phyloP scores from a whole-genome alignment of 2,797 vertebrate genomes.

The Saxicola maurus region DNA sequence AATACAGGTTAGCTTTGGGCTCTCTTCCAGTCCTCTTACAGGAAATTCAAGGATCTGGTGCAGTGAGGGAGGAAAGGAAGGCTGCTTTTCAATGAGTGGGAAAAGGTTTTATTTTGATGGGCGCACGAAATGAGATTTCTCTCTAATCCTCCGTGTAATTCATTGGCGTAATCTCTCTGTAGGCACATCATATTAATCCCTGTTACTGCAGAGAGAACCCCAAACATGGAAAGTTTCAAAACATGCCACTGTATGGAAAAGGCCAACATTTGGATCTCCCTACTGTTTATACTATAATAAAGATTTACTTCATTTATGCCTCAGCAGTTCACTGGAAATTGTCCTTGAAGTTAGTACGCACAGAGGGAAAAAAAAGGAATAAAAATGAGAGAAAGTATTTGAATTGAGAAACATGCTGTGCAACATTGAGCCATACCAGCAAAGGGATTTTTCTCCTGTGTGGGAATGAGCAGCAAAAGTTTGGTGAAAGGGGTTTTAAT shows the following conservation, averaged over 20 bases:
- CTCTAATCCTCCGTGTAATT: constrained; percentile 48
- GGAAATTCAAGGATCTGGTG: background rate
- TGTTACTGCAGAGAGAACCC: constrained; percentile 8
- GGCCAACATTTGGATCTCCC: background rate
- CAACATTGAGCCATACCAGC: background rate
- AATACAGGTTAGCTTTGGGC: background rate
- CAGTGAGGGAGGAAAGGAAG: background rate
- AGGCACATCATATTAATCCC: constrained; percentile 43
- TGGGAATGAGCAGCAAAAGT: background rate
- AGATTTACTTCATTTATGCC: background rate
- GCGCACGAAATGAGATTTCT: constrained; percentile 12
- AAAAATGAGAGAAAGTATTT: background rate
- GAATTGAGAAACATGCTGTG: background rate
- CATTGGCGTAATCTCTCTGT: constrained; percentile 33
- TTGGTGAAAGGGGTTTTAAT: background rate
- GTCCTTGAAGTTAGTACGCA: background rate
- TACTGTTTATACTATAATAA: background rate
- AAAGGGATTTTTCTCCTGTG: background rate
- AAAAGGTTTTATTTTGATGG: constrained; percentile 46
- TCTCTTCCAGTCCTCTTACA: background rate
- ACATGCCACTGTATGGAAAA: background rate
- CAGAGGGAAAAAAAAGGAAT: background rate
- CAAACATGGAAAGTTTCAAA: background rate
- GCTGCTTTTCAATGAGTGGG: background rate
- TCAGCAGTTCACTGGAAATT: background rate